Evolutionary conservation across 2,888 invertebrate genomes (phyloP).

Genomic region (Pasiphila rectangulata): DNA sequence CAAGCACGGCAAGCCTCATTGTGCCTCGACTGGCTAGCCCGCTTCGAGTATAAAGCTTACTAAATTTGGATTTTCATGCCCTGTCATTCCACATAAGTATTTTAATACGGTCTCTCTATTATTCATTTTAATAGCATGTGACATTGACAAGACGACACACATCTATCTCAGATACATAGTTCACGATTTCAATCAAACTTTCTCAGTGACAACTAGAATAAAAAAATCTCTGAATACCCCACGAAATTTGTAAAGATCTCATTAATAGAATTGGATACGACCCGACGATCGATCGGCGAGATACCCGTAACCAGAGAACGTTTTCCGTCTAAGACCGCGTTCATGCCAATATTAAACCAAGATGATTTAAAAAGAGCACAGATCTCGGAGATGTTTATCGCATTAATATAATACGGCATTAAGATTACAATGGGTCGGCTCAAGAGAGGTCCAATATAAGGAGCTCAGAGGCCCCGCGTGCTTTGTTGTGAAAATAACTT

Average conservation of each 20-base stretch:
- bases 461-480: slow-evolving; percentile 67
- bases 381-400: slow-evolving; percentile 76
- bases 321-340: slow-evolving; percentile 51
- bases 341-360: slow-evolving; percentile 67
- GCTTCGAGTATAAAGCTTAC: slow-evolving; percentile 54
- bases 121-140: slow-evolving; percentile 51
- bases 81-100: slow-evolving; percentile 68
- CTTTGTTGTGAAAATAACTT: slow-evolving; percentile 80
- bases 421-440: slow-evolving; percentile 78
- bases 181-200: slow-evolving; percentile 11
- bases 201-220: slow-evolving; percentile 15
- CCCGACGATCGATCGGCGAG: slow-evolving; percentile 54
- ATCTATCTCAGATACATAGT: slow-evolving; percentile 31
- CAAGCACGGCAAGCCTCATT: slow-evolving; percentile 67
- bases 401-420: slow-evolving; percentile 80
- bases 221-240: slow-evolving; percentile 36
- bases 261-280: slow-evolving; percentile 63
- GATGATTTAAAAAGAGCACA: slow-evolving; percentile 65
- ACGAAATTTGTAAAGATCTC: slow-evolving; percentile 52
- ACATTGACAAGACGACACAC: slow-evolving; percentile 45
- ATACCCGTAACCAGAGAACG: slow-evolving; percentile 66
- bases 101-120: slow-evolving; percentile 59
- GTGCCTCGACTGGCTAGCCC: slow-evolving; percentile 49
- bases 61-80: slow-evolving; percentile 74
- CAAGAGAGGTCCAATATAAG: slow-evolving; percentile 78